Conservation (phyloP, 2,888 invertebrate genomes). For the Dicyrtomina minuta region DNA sequence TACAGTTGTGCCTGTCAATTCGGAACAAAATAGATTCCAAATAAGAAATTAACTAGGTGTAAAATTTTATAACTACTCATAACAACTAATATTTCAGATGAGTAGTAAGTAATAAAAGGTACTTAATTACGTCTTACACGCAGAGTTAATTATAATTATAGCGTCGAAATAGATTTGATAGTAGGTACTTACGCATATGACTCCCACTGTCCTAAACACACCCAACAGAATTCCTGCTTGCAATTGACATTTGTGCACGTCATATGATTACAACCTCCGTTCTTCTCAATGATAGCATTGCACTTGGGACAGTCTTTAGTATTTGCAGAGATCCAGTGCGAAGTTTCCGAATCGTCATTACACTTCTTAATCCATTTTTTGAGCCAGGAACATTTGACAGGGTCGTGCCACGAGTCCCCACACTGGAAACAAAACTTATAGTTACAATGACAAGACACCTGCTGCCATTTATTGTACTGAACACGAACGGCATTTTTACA, state of each 20-base stretch:
- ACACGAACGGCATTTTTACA: conserved; percentile 95
- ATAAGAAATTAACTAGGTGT: too few species aligned
- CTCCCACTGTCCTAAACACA: conserved; percentile 97
- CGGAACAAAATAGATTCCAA: too few species aligned
- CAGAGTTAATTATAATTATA: too few species aligned
- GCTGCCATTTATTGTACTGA: too few species aligned
- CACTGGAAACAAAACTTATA: conserved; percentile 95
- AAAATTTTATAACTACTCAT: too few species aligned
- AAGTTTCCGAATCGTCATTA: conserved; percentile 98
- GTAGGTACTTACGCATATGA: too few species aligned
- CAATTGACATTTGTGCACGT: conserved; percentile 98
- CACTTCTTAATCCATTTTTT: conserved; percentile 98
- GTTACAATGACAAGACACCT: conserved; percentile 88
- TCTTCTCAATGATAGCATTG: conserved; percentile 93
- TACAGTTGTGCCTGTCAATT: conserved; percentile 82
- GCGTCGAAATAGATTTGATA: too few species aligned
- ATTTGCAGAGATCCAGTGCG: conserved; percentile 99
- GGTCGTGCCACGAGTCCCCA: conserved; percentile 98
- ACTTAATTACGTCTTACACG: too few species aligned
- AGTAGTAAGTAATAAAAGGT: too few species aligned
- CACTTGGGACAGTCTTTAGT: conserved; percentile 97
- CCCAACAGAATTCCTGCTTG: conserved; percentile 98
- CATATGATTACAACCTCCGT: conserved; percentile 99
- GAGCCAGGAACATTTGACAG: conserved; percentile 89
- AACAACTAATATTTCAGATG: too few species aligned